These are phyloP conservation scores for Tetramorium alpestre DNA, from an alignment of 1,140 invertebrate genomes.

Conservation along the genomic window DNA sequence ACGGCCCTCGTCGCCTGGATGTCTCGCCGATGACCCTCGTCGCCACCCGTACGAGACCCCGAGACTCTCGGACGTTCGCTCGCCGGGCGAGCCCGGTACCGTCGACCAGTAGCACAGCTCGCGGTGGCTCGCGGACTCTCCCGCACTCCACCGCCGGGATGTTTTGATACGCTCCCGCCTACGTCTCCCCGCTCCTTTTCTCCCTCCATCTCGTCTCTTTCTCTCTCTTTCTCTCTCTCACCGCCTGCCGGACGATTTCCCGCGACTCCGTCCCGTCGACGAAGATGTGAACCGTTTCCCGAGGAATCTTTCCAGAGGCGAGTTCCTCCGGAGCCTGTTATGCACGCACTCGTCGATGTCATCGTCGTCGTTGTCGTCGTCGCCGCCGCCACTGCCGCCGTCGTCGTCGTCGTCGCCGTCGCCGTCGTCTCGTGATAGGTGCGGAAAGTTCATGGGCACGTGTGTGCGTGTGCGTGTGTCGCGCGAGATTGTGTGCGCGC, in stretches of 20 bases:
- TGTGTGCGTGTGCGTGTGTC: not conserved
- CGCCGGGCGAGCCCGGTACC: not conserved
- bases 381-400: not conserved
- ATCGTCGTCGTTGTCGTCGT: not conserved
- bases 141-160: not conserved
- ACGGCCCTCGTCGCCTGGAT: slow-evolving; percentile 23
- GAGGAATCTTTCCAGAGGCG: not conserved
- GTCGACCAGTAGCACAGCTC: not conserved
- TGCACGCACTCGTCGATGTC: not conserved
- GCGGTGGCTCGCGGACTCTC: not conserved
- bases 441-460: slow-evolving; percentile 36
- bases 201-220: not conserved
- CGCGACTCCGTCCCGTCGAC: not conserved
- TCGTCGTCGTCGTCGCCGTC: too few relatives aligned
- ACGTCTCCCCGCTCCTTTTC: too few relatives aligned
- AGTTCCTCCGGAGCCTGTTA: not conserved
- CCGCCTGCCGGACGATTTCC: slow-evolving; percentile 17
- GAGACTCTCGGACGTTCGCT: not conserved
- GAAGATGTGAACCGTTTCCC: slow-evolving; percentile 5
- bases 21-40: not conserved
- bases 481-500: not conserved
- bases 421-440: slow-evolving; percentile 23
- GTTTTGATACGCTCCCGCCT: slow-evolving; percentile 19
- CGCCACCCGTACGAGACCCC: not conserved
- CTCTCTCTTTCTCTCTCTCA: not conserved